Base-by-base conservation (phyloP, 2,797 vertebrate genomes). In the Simalia tracyae region DNA sequence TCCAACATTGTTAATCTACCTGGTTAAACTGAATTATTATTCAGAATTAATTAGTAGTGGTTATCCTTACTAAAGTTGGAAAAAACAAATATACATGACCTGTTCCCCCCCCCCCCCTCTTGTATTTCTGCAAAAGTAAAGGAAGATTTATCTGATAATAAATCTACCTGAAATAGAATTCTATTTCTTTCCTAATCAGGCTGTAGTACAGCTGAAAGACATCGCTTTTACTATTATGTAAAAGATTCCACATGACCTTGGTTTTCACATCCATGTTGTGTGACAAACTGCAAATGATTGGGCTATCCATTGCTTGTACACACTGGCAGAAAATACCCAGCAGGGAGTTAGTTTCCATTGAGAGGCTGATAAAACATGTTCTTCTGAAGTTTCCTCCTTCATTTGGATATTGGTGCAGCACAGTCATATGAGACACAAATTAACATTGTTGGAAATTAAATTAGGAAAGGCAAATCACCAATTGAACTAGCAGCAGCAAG, bases 231-330 rank as follows among this genome's bases (percentile, higher is more conserved):
- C 26, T 4, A 88, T 64, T 2, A 89, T 72, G 42, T 76, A 76
- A 56, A 54, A n/a, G 11, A 63, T 42, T 68, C 61, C 11, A 36
- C 89, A 15, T 94, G n/a, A 89, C 26, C 28, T 64, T 91, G 54
- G 54, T 88, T 54, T 22, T 87, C 89, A 56, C 3, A 87, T 95
- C 92, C 22, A 26, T 92, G 46, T 93, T 94, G 85, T 91, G 87
- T 92, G 36, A 50, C 59, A 86, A 93, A 90, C 17, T 10, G 2
- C 10, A 76, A 24, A 42, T 93, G 86, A 92, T 91, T 86, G 72
- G 14, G 72, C 89, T 31, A 88, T 89, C 31, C 10, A 2, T 76
- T 88, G 87, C 76, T 56, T 76, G 15, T 61, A 84, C 84, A 89
- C 66, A 89, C 15, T 26, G 1, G 4, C 50, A 93, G 61, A 91